Conservation (phyloP, 2,113 vertebrate genomes). For the Sterrhoptilus dennistouni region DNA sequence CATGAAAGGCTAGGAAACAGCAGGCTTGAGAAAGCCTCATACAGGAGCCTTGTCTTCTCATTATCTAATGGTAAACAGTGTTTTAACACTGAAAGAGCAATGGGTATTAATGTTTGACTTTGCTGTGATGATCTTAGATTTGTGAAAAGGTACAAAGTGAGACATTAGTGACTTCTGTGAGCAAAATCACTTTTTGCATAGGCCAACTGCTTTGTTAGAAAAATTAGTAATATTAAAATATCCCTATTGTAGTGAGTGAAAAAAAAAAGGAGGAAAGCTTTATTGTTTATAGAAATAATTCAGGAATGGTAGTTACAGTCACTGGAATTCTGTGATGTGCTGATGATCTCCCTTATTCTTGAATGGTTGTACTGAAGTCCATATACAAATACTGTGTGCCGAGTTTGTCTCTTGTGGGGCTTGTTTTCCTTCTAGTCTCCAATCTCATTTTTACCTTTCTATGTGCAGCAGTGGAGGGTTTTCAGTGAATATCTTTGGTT, state of each 20-base stretch:
- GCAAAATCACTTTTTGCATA: neutral
- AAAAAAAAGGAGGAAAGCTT: neutral
- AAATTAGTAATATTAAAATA: neutral
- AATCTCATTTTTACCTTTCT: neutral
- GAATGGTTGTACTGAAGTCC: neutral
- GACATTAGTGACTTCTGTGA: neutral
- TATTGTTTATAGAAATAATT: neutral
- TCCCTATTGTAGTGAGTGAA: fast-evolving
- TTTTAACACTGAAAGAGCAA: neutral
- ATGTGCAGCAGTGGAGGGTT: neutral
- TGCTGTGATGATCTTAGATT: neutral
- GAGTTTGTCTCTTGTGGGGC: neutral
- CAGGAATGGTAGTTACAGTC: neutral
- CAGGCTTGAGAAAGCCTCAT: neutral
- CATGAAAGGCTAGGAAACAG: neutral
- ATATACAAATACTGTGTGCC: neutral
- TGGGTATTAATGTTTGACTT: neutral
- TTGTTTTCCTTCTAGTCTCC: neutral
- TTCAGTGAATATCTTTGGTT: neutral
- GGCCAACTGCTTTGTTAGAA: neutral
- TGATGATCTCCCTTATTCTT: neutral
- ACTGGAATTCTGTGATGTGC: neutral
- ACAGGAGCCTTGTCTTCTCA: neutral
- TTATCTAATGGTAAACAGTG: neutral
- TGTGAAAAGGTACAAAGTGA: neutral